Conservation (phyloP, 1,140 invertebrate genomes). For the Liolophura sinensis region DNA sequence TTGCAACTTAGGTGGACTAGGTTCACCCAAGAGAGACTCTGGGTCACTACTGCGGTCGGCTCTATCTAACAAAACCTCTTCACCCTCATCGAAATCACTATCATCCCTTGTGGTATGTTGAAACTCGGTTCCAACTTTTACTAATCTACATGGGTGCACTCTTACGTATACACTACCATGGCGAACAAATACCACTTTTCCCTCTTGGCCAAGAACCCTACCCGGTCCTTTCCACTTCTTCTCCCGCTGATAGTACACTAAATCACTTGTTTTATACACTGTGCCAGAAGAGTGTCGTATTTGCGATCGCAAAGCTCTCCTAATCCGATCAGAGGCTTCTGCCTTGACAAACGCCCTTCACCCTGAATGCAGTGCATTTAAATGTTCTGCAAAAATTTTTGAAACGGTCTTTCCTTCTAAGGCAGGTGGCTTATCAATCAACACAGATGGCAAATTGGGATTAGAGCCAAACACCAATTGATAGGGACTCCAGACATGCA, state of each 20-base stretch:
- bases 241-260: background rate
- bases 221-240: constrained; percentile 4
- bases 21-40: no score
- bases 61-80: no score
- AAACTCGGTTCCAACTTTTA: background rate
- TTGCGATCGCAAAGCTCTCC: background rate
- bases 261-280: background rate
- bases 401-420: background rate
- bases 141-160: background rate
- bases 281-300: background rate
- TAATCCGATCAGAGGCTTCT: constrained; percentile 3
- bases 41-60: no score
- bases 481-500: no score
- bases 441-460: no score
- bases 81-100: background rate
- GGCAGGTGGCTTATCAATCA: no score
- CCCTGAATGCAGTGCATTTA: background rate
- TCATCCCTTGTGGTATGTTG: background rate
- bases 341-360: constrained; percentile 2
- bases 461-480: no score
- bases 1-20: no score
- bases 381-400: background rate
- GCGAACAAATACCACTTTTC: background rate
- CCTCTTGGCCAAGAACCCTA: background rate
- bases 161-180: constrained; percentile 2